Base-by-base conservation (phyloP, 2,888 invertebrate genomes). In the Pammene fasciana region DNA sequence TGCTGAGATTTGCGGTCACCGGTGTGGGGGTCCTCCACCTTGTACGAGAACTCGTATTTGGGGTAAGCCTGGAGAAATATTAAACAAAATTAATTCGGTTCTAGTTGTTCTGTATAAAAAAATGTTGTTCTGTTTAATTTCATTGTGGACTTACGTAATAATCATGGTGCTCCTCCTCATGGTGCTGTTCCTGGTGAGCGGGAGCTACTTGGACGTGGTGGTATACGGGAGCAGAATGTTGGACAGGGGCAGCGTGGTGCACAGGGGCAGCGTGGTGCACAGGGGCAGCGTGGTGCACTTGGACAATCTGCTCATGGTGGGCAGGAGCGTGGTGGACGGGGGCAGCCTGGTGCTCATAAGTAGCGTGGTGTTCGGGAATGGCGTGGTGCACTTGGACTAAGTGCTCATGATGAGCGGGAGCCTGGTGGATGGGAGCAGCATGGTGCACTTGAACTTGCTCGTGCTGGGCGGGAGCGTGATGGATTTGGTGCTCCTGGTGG, bases 1-100 rank as follows among this genome's bases (percentile, higher is more conserved):
- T 84, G 83, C 77, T 85, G 85, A 72, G 75, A 76, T 79, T 84
- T 85, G 75, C 76, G 73, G 79, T 85, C 85, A 34, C 79, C 79
- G 57, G 85, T 84, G 76, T 85, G 82, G 0, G 77, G 80, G 73
- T 85, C 84, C 56, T 80, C 77, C 57, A 85, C 84, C 60, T 82
- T 81, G 80, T 84, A 84, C 61, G 75, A 79, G 74, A 80, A 83
- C 68, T 80, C 81, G 66, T 80, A 83, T 67, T 82, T 82, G 26
- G 83, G 80, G 64, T 79, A 73, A n/a, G 78, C 75, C 81, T 79
- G 72, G 26, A 26, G 26, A 26, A 26, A 26, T 26, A 1, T 64
- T 67, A 68, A 70, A 50, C 48, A 16, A 52, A 43, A 38, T 38
- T 38, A 38, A 38, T 38, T 9, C 38, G 7, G 7, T 38, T 38